These are phyloP conservation scores for Xestia c-nigrum DNA, from an alignment of 2,888 invertebrate species.

Conservation along the genomic window DNA sequence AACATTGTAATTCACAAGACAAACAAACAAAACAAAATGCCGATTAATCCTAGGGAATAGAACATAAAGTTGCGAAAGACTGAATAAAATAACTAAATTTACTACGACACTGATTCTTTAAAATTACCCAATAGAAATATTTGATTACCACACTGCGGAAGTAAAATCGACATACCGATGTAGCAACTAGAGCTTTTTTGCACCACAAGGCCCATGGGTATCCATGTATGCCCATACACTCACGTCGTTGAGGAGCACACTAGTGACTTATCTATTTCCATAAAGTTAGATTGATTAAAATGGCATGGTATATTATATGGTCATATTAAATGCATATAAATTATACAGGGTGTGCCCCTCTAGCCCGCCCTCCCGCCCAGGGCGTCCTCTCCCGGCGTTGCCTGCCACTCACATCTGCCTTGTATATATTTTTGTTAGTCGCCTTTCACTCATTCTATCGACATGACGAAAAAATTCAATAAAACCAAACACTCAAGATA, in stretches of 20 bases:
- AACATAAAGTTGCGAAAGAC: neutral
- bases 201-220: too few relatives aligned
- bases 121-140: conserved; percentile 17
- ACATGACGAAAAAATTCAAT: too few relatives aligned
- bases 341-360: too few relatives aligned
- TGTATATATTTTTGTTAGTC: too few relatives aligned
- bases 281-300: neutral
- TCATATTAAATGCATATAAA: too few relatives aligned
- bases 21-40: neutral
- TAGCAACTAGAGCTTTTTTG: neutral
- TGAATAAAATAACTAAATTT: neutral
- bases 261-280: neutral
- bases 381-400: too few relatives aligned
- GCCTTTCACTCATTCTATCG: too few relatives aligned
- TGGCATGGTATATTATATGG: too few relatives aligned
- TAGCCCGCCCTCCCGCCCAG: too few relatives aligned
- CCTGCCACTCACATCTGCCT: too few relatives aligned
- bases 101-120: neutral
- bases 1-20: neutral
- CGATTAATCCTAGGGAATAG: neutral
- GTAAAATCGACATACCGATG: neutral
- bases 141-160: neutral
- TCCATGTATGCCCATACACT: neutral
- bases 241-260: neutral
- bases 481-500: too few relatives aligned